Conservation (phyloP, 2,888 invertebrate genomes). For the Limulus polyphemus region DNA sequence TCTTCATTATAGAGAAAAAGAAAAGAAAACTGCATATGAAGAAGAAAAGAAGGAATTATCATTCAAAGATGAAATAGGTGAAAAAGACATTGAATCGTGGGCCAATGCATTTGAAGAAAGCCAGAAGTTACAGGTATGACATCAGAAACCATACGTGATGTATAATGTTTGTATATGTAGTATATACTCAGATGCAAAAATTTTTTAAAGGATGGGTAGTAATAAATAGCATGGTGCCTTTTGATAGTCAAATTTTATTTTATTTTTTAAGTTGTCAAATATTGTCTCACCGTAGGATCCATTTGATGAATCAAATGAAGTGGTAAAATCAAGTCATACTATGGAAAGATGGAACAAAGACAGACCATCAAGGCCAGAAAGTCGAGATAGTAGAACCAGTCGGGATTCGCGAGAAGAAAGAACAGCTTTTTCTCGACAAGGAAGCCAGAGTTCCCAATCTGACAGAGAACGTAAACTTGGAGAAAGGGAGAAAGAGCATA, state of each 20-base stretch:
- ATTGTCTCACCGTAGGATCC: conserved; percentile 32
- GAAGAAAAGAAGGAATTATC: not conserved
- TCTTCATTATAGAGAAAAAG: conserved; percentile 15
- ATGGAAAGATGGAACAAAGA: conserved; percentile 34
- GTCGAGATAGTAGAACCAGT: conserved; percentile 41
- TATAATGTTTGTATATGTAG: too few species aligned
- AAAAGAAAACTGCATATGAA: not conserved
- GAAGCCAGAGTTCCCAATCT: conserved; percentile 9
- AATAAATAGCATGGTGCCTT: too few species aligned
- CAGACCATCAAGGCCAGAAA: conserved; percentile 47
- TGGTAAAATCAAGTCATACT: conserved; percentile 36
- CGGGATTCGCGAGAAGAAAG: conserved; percentile 37
- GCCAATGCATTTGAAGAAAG: conserved; percentile 4
- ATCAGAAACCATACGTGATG: too few species aligned
- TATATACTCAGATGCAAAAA: too few species aligned
- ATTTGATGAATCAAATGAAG: conserved; percentile 39
- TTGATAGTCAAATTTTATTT: not conserved
- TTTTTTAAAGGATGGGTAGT: too few species aligned
- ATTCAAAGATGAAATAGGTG: conserved; percentile 9
- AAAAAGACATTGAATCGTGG: conserved; percentile 20
- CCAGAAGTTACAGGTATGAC: too few species aligned
- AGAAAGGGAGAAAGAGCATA: too few species aligned
- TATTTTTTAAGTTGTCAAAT: conserved; percentile 3
- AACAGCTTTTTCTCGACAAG: conserved; percentile 7
- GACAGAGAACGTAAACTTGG: conserved; percentile 16